These are phyloP conservation scores for Brachypteracias leptosomus DNA, from an alignment of 2,113 vertebrate species.

Conservation along the genomic window DNA sequence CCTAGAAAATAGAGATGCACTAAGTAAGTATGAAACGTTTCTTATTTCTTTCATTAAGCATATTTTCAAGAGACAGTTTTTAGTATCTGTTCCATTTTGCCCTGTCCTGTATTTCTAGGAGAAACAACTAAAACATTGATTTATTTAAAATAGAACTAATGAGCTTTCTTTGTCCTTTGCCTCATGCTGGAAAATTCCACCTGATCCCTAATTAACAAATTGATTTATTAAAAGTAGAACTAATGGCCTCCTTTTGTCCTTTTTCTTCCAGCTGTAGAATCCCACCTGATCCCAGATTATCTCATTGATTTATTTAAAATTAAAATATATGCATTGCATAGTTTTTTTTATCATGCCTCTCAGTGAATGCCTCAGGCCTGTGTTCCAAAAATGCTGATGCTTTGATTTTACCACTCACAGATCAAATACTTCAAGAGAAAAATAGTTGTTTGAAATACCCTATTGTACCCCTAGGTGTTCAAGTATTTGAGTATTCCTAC, in stretches of 20 bases:
- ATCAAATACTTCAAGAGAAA: neutral
- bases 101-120: neutral
- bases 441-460: neutral
- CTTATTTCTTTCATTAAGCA: neutral
- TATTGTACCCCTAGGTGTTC: neutral
- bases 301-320: conserved; percentile 31
- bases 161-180: conserved; percentile 36
- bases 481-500: neutral
- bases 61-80: neutral
- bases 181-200: conserved; percentile 26
- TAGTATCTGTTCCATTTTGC: neutral
- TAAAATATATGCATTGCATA: neutral
- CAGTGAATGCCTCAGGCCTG: neutral
- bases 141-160: conserved; percentile 13
- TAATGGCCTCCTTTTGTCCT: conserved; percentile 37
- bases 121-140: neutral
- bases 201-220: conserved; percentile 57
- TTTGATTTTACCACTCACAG: neutral
- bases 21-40: neutral
- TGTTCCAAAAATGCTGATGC: neutral
- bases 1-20: neutral
- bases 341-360: neutral
- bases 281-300: conserved; percentile 39
- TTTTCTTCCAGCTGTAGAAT: neutral
- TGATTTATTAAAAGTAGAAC: conserved; percentile 41